phyloP scores from a whole-genome alignment of 2,797 vertebrate genomes.

The Peromyscus eremicus region DNA sequence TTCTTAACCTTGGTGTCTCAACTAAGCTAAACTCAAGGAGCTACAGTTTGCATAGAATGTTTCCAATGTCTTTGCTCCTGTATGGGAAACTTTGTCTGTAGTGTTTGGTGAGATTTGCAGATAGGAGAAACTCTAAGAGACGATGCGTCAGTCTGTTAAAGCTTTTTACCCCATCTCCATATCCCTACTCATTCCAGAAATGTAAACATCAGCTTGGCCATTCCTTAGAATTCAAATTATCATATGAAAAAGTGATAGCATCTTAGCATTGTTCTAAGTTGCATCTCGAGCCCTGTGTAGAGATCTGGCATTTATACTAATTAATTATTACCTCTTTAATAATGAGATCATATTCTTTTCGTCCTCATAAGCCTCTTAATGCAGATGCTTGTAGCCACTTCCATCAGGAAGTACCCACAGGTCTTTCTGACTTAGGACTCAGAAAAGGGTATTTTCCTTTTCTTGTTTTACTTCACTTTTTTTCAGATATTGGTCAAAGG shows the following conservation, averaged over 20 bases:
- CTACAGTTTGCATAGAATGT: background rate
- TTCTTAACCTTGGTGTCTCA: background rate
- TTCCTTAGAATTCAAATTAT: background rate
- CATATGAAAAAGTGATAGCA: background rate
- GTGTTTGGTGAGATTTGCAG: background rate
- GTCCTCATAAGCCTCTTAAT: background rate
- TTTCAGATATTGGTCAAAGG: background rate
- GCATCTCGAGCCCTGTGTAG: too few relatives aligned
- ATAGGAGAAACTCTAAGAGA: too few relatives aligned
- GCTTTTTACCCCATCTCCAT: background rate
- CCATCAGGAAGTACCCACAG: background rate
- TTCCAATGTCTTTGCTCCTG: background rate
- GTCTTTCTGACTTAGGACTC: background rate
- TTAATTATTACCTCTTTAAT: background rate
- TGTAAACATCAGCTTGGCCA: background rate
- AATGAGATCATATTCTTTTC: too few relatives aligned
- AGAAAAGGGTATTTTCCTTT: background rate
- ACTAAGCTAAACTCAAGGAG: background rate
- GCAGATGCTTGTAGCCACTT: background rate
- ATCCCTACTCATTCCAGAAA: background rate
- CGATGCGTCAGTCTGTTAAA: background rate
- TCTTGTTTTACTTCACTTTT: background rate
- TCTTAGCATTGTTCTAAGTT: background rate
- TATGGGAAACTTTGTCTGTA: background rate
- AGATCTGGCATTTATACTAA: background rate